Evolutionary conservation across 1,140 invertebrate species (phyloP), one percentile per base, ranked within the genome.

Genomic region (Magallana ariakensis): DNA sequence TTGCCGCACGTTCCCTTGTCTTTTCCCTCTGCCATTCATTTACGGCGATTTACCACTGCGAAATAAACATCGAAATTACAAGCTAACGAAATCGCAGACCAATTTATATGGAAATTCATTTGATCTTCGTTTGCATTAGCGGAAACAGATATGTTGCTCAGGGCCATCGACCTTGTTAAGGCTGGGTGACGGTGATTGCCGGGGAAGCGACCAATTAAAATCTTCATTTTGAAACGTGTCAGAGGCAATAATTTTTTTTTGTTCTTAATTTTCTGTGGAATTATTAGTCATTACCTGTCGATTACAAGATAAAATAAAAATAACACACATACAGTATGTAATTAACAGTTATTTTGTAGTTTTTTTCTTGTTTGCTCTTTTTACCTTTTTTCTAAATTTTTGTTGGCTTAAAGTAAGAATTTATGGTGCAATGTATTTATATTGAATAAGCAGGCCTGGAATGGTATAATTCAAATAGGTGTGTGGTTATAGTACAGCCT

Each of bases 101-200:
- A 62, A 9, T 75, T 11, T 26, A 75, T 75, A 75, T 75, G 66
- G 66, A 75, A 75, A 75, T 75, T 75, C 33, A 33, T 75, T 11
- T 75, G 22, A 22, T 75, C 66, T 26, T 75, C 22, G 66, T 75
- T 75, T 75, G 66, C 66, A 75, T 75, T 33, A 13, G 22, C 66
- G 66, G 66, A 75, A 75, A 75, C 22, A 75, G 11, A 33, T 26
- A 5, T 8, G 66, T 75, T 75, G 66, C 66, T 75, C 22, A 0
- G 66, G 66, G 66, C 19, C 16, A 26, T 26, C 33, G 66, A 75
- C 66, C 66, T 75, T 75, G 66, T 75, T 22, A 5, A 13, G 10
- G 15, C n/a, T n/a, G 15, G 58, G n/a, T n/a, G 22, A 75, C 66
- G 22, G 33, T 75, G 22, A 75, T 33, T 75, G 66, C 33, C 22